Evolutionary conservation across 2,888 invertebrate species (phyloP).

Genomic region (Syrphus vitripennis): DNA sequence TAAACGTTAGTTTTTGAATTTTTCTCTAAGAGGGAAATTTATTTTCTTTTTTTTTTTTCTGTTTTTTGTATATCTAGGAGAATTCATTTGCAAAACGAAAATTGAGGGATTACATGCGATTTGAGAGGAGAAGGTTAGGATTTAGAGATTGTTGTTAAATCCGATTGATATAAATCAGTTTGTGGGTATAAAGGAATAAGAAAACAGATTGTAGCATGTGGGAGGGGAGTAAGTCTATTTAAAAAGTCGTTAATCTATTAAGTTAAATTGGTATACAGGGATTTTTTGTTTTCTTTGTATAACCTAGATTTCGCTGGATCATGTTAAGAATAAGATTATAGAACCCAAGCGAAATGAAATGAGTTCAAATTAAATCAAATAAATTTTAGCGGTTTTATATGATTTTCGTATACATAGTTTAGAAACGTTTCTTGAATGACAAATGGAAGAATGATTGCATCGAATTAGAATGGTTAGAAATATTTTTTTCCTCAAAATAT

Average conservation of each 20-base stretch:
- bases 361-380: not conserved
- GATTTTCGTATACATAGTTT: not conserved
- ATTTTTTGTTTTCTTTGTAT: not conserved
- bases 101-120: not conserved
- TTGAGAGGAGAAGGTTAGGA: not conserved
- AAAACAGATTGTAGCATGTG: not conserved
- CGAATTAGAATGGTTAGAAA: not conserved
- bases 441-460: not conserved
- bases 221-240: not conserved
- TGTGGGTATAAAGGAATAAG: not conserved
- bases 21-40: not conserved
- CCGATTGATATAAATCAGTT: not conserved
- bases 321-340: not conserved
- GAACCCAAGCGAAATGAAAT: not conserved
- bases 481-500: not conserved
- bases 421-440: not conserved
- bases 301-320: not conserved
- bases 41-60: not conserved
- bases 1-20: not conserved
- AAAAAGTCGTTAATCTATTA: not conserved
- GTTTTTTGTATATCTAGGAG: not conserved
- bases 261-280: not conserved
- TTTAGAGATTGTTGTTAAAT: not conserved
- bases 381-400: not conserved
- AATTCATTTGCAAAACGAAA: not conserved